Evolutionary conservation across 2,113 vertebrate species (phyloP).

Genomic region (Copsychus sechellarum): DNA sequence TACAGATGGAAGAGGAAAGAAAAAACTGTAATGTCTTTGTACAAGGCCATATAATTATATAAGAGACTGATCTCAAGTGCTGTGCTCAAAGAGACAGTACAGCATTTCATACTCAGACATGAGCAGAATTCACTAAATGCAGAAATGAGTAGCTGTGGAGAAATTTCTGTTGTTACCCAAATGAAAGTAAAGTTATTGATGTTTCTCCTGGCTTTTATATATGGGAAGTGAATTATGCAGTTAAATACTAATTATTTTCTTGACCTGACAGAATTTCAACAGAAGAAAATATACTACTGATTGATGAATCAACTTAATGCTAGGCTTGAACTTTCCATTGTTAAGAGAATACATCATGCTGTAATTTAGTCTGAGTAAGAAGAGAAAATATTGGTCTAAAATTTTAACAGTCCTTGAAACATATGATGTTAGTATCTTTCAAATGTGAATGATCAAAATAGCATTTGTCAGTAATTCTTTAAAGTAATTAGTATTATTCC

Average conservation of each 20-base stretch:
- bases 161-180: background rate
- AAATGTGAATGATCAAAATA: background rate
- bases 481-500: background rate
- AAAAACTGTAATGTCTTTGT: constrained; percentile 7
- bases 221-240: background rate
- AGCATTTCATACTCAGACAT: background rate
- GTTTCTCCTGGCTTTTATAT: constrained; percentile 15
- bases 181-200: background rate
- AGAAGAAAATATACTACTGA: background rate
- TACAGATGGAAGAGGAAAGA: background rate
- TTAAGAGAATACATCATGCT: background rate
- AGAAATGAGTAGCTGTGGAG: background rate
- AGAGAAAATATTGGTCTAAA: background rate
- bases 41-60: background rate
- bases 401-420: background rate
- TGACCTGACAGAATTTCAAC: background rate
- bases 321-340: background rate
- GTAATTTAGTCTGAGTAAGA: background rate
- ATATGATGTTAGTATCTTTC: background rate
- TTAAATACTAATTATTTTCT: background rate
- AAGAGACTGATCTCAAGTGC: background rate
- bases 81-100: background rate
- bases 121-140: background rate
- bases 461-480: background rate
- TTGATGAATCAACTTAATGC: background rate